Base-by-base conservation (phyloP, 2,888 invertebrate species). In the Odontocolon sp. region DNA sequence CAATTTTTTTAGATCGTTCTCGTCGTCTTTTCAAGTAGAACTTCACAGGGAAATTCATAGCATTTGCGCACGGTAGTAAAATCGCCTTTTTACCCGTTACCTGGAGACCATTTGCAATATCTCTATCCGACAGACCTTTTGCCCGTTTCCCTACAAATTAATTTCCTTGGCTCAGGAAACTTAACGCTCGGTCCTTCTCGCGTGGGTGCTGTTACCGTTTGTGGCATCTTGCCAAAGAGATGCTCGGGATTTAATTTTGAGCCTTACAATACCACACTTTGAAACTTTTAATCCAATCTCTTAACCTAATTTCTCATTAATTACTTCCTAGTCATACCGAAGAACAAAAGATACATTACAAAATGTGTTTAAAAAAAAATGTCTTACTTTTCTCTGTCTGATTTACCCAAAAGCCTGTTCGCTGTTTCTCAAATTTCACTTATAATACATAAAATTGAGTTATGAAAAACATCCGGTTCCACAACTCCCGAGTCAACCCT, bases 101-200 rank as follows among this genome's bases (percentile, higher is more conserved):
- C n/a, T n/a, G n/a, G n/a, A n/a, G n/a, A 42, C 23, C 5, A 21
- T 33, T 21, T 28, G 23, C n/a, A n/a, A n/a, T n/a, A n/a, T n/a
- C 9, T 50, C 47, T 23, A n/a, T 26, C 38, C 14, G 5, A 9
- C 2, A n/a, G 8, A 11, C 40, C 26, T 26, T 40, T 40, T 31
- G 14, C 26, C 69, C 31, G 23, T 63, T 63, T 16, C 23, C 8
- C 18, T 45, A 11, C 33, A 63, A 70, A 63, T 63, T 54, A 63
- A 26, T 23, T 70, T 54, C 21, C 54, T 26, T 45, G n/a, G 42
- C 23, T 45, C 31, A 42, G 52, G 54, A 63, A 70, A 70, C 33
- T 42, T 52, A 54, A 8, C 26, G 21, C 8, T 8, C n/a, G 8
- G 14, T 11, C 28, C 42, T 50, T 42, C 9, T 23, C 26, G 21